Conservation (phyloP, 2,797 vertebrate species). For the Rhinoraja longicauda region DNA sequence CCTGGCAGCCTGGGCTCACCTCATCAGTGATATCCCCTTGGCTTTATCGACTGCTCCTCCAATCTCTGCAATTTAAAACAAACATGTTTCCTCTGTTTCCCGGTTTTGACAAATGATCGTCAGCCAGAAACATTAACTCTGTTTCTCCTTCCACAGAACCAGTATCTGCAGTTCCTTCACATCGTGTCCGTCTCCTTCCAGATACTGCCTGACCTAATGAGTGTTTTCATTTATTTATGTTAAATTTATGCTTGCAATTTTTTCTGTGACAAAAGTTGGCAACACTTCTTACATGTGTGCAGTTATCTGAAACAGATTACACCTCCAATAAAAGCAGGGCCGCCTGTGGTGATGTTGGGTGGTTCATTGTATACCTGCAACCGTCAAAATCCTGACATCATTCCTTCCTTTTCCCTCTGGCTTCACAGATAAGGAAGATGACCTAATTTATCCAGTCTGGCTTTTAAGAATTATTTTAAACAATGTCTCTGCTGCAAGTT, state of each 20-base stretch:
- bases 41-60: too few species aligned
- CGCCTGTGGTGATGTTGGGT: not conserved
- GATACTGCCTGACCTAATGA: too few species aligned
- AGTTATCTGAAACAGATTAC: not conserved
- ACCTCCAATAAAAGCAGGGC: not conserved
- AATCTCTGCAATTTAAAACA: too few species aligned
- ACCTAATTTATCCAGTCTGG: not conserved
- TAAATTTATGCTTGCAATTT: not conserved
- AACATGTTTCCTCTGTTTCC: too few species aligned
- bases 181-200: too few species aligned
- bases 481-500: not conserved
- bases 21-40: too few species aligned
- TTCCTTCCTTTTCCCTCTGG: not conserved
- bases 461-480: not conserved
- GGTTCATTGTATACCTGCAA: not conserved
- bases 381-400: not conserved
- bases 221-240: not conserved
- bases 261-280: not conserved
- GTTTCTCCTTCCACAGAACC: too few species aligned
- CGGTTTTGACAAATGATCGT: too few species aligned
- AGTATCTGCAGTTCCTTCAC: too few species aligned
- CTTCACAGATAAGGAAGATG: not conserved
- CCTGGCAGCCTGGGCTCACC: too few species aligned
- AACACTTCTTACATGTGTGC: not conserved
- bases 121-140: too few species aligned